phyloP scores from a whole-genome alignment of 1,140 invertebrate species.

The Meloidogyne exigua region DNA sequence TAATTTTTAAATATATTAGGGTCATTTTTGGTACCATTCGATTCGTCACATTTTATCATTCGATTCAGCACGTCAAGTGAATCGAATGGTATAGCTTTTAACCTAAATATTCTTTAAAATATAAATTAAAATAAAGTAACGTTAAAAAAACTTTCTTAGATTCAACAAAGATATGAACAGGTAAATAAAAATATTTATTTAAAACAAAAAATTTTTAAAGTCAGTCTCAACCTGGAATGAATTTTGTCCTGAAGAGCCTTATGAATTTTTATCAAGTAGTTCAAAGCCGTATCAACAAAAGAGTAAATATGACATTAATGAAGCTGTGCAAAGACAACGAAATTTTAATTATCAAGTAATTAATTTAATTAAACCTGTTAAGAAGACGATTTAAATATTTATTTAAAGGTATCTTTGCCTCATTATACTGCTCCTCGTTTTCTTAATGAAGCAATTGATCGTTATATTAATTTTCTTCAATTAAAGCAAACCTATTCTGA shows the following conservation, averaged over 20 bases:
- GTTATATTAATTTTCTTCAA: conserved; percentile 67
- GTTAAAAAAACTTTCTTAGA: conserved; percentile 33
- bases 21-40: no score
- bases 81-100: no score
- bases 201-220: conserved; percentile 19
- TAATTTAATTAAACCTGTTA: conserved; percentile 15
- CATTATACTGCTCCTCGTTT: conserved; percentile 66
- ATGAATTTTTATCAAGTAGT: conserved; percentile 51
- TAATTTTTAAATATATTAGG: no score
- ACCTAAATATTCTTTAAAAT: no score
- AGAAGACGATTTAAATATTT: no score
- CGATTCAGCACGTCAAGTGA: no score
- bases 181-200: not conserved
- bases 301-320: conserved; percentile 64
- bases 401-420: conserved; percentile 65
- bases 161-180: conserved; percentile 61
- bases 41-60: no score
- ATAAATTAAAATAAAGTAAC: no score
- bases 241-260: conserved; percentile 60
- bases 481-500: conserved; percentile 64
- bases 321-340: conserved; percentile 65
- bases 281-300: conserved; percentile 47
- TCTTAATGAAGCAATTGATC: conserved; percentile 63
- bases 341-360: conserved; percentile 65
- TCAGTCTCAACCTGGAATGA: conserved; percentile 61